Evolutionary conservation across 2,888 invertebrate genomes (phyloP).

Genomic region (Catocala sponsa): DNA sequence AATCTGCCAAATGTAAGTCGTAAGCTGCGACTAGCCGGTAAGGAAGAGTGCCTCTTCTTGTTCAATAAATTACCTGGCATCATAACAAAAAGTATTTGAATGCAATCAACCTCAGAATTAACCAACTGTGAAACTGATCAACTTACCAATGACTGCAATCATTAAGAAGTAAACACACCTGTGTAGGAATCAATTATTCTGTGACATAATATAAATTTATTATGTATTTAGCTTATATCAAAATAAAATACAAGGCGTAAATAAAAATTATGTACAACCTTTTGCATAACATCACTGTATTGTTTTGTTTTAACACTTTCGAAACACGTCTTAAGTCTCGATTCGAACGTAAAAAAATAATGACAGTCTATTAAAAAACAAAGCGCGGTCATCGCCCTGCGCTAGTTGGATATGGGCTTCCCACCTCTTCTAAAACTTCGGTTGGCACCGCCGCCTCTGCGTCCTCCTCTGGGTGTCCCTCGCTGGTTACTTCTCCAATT

Average conservation of each 20-base stretch:
- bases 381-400: slow-evolving; percentile 28
- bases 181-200: slow-evolving; percentile 69
- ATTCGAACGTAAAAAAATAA: slow-evolving; percentile 62
- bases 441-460: slow-evolving; percentile 70
- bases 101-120: slow-evolving; percentile 53
- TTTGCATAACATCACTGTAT: slow-evolving; percentile 72
- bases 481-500: slow-evolving; percentile 68
- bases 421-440: slow-evolving; percentile 79
- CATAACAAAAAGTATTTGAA: slow-evolving; percentile 59
- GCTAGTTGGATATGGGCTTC: slow-evolving; percentile 75
- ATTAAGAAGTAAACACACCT: slow-evolving; percentile 62
- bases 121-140: slow-evolving; percentile 65
- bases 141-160: slow-evolving; percentile 72
- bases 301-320: slow-evolving; percentile 74
- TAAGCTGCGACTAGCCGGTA: slow-evolving; percentile 22
- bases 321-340: slow-evolving; percentile 68
- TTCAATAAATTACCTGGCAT: slow-evolving; percentile 71
- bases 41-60: slow-evolving; percentile 14
- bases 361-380: slow-evolving; percentile 59
- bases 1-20: slow-evolving; percentile 28
- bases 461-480: slow-evolving; percentile 66
- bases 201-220: slow-evolving; percentile 78
- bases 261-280: slow-evolving; percentile 83
- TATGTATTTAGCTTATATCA: slow-evolving; percentile 76
- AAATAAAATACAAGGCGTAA: slow-evolving; percentile 81